A percentile compares a stretch with the other conserved stretches of the same genome.
These are phyloP conservation scores for Sinhomidia bicolor DNA, from an alignment of 2,888 invertebrate species.

Conservation along the genomic window DNA sequence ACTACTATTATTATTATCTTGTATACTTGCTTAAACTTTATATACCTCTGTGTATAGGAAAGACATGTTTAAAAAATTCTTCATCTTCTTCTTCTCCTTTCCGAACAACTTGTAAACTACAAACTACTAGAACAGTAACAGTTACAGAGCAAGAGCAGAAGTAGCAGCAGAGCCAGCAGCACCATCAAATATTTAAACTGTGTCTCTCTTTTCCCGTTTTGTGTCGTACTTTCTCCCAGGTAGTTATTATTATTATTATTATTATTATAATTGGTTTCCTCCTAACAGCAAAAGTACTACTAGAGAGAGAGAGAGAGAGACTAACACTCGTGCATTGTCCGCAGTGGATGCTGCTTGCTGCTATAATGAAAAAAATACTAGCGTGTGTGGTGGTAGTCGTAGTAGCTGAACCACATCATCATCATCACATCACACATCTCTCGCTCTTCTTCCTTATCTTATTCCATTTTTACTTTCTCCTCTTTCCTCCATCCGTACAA, in stretches of 20 bases:
- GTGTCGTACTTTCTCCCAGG: not conserved
- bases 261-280: constrained; percentile 14
- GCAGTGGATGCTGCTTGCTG: not conserved
- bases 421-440: not conserved
- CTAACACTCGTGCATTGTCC: not conserved
- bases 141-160: too few species aligned
- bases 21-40: not conserved
- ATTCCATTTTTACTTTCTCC: not conserved
- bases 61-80: too few species aligned
- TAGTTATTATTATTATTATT: constrained; percentile 5
- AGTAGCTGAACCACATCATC: not conserved
- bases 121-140: not conserved
- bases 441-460: not conserved
- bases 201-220: not conserved
- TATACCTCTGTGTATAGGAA: not conserved
- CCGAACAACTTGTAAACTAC: not conserved
- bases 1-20: too few species aligned
- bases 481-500: not conserved
- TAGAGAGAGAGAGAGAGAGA: too few species aligned
- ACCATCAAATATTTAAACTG: constrained; percentile 20
- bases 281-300: not conserved
- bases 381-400: not conserved
- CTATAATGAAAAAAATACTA: too few species aligned
- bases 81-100: not conserved
- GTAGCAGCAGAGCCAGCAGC: not conserved